phyloP scores from a whole-genome alignment of 2,797 vertebrate species.

The Eutrigla gurnardus region DNA sequence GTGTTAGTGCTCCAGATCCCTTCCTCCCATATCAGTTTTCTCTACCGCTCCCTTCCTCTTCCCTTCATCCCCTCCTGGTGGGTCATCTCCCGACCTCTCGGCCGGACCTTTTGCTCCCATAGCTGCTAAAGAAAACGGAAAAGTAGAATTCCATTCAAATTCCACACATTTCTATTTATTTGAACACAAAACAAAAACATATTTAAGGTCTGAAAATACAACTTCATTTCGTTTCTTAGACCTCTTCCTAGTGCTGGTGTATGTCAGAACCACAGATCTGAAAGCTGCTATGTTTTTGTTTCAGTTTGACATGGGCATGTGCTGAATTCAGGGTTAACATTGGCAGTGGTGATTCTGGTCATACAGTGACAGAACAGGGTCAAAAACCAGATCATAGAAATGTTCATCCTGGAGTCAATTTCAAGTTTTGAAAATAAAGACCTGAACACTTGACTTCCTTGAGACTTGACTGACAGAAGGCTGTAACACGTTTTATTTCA shows the following conservation, averaged over 20 bases:
- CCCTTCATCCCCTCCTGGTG: constrained; percentile 57
- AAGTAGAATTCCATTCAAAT: constrained; percentile 5
- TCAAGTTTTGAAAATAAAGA: neutral
- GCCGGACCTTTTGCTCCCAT: constrained; percentile 48
- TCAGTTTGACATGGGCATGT: neutral
- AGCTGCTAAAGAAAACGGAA: too few species aligned
- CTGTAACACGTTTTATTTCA: neutral
- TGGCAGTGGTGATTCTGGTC: neutral
- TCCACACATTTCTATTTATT: constrained; percentile 41
- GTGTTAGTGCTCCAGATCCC: constrained; percentile 63
- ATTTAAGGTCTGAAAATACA: constrained; percentile 12
- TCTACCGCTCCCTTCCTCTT: constrained; percentile 48
- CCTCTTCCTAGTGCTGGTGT: neutral
- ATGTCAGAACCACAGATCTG: neutral
- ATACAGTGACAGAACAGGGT: constrained; percentile 5
- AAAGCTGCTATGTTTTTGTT: constrained; percentile 8
- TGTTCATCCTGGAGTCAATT: neutral
- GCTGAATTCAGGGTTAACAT: constrained; percentile 4
- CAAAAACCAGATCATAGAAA: neutral
- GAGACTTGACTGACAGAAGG: neutral
- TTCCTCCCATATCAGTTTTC: constrained; percentile 69
- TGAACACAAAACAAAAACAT: constrained; percentile 30
- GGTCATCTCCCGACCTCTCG: constrained; percentile 61
- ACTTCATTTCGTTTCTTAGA: constrained; percentile 13
- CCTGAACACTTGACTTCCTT: neutral